Evolutionary conservation across 2,113 vertebrate genomes (phyloP), one percentile per base, ranked within the genome.

Genomic region (Epinephelus cyanopodus): DNA sequence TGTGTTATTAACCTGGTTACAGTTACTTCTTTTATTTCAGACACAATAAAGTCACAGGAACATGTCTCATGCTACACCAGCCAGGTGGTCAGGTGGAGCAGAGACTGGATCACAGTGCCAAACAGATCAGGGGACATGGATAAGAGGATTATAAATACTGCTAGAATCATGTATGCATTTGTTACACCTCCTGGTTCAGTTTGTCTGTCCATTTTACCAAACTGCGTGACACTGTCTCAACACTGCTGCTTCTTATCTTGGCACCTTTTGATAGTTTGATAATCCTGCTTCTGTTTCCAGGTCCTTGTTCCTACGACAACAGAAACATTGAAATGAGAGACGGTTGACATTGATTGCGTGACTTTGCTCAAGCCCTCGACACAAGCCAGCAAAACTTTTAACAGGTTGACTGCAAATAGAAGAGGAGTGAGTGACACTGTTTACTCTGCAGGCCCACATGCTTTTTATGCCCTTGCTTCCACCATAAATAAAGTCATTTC

Each of bases 401-500:
- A 50, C n/a, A 75, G 87, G 79, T 79, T 85, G 81, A 86, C 66
- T 84, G 86, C 52, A 60, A 80, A 80, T 29, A 19, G 19, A 39
- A 47, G 48, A 29, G n/a, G 39, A 14, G 37, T 14, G 54, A 74
- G 67, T 70, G 54, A 2, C 27, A 73, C 1, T 74, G 78, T 89
- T 84, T 83, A 66, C 42, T 60, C 61, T 81, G 60, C 42, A 62
- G 42, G 60, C 72, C 57, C 63, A 25, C 71, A 47, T 89, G 71
- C 64, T 80, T 19, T 79, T 48, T n/a, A 68, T 13, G 13, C 14
- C 9, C 3, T 9, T 63, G 71, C 65, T 64, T 73, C 3, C 27
- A 12, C 39, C 37, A 4, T 33, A 18, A 65, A 65, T 17, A 86
- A 63, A 66, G 4, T 60, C 42, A 3, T 52, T 78, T 74, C 77